Evolutionary conservation across 2,888 invertebrate species (phyloP), one percentile per base, ranked within the genome.

Genomic region (Rutpela maculata): DNA sequence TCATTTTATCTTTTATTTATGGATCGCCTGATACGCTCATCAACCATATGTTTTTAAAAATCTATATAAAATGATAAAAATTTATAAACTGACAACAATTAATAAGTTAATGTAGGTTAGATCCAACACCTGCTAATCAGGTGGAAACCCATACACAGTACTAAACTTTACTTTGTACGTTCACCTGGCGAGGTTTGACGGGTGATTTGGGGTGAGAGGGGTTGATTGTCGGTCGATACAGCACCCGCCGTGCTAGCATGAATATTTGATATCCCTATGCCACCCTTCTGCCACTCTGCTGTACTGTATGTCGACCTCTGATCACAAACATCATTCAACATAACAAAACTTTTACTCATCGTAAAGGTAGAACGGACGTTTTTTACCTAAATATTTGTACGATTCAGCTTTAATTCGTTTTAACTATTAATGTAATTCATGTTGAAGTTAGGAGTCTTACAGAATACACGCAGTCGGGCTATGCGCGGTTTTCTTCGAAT

Each of bases 231-330:
- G 88, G 86, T 88, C 88, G 88, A 88, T 88, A 88, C 84, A 87
- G 87, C 88, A 82, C 82, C 85, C 84, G 87, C 85, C 87, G 88
- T 84, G 85, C 83, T 82, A 84, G 84, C 87, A 88, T 88, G 88
- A 88, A 88, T 88, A 88, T 88, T 88, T 88, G 86, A 88, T 88
- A 86, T 83, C 84, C 85, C 86, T 84, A 57, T 17, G 55, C 62
- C 63, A 65, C 55, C 70, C 59, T 68, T 56, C 74, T 75, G 75
- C 72, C 57, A 38, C 43, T 65, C 65, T 35, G 43, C 65, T 57
- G 35, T 59, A 35, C 63, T 70, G 76, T 78, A 71, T 57, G 80
- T 79, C 81, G 80, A 83, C 82, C 82, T 84, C 69, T 81, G 80
- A 74, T 75, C 78, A 66, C 77, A 80, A 80, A 77, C 17, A 65